Percentiles rank a stretch among this genome's conserved stretches.
Evolutionary conservation across 2,797 vertebrate species (phyloP).

Genomic region (Sebastes iracundus): DNA sequence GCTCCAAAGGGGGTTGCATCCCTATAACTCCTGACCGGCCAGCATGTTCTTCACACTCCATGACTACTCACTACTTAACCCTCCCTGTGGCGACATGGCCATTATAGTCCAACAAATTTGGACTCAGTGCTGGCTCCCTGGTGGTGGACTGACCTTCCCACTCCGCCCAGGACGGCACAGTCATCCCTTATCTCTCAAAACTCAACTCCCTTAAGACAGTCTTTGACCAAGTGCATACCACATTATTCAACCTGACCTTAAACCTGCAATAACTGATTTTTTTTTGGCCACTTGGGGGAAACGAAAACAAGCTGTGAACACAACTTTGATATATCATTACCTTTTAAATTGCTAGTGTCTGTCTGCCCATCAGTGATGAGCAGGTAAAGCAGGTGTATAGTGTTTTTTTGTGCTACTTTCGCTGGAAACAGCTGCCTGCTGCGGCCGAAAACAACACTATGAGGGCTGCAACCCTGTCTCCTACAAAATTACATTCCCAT

Average conservation of each 20-base stretch:
- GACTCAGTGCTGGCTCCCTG: slow-evolving; percentile 17
- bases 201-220: slow-evolving; percentile 3
- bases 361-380: background rate
- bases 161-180: background rate
- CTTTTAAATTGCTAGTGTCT: background rate
- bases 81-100: slow-evolving; percentile 34
- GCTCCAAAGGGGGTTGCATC: background rate
- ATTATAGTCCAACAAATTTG: slow-evolving; percentile 36
- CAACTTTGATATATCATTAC: background rate
- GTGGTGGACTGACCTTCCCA: slow-evolving; percentile 43
- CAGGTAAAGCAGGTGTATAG: background rate
- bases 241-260: background rate
- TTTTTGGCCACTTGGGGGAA: background rate
- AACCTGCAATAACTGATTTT: background rate
- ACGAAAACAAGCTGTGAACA: background rate
- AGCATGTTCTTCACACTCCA: slow-evolving; percentile 35
- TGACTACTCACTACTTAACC: slow-evolving; percentile 16
- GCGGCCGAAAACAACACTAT: background rate
- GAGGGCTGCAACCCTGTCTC: background rate
- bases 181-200: slow-evolving; percentile 1
- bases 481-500: background rate
- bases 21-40: slow-evolving; percentile 2
- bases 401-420: background rate
- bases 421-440: background rate
- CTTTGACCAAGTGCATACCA: background rate